Percentiles rank a stretch among this genome's conserved stretches.
Conservation (phyloP, 37 sponge, comb jelly and placozoan species). For the Spongia lamella region DNA sequence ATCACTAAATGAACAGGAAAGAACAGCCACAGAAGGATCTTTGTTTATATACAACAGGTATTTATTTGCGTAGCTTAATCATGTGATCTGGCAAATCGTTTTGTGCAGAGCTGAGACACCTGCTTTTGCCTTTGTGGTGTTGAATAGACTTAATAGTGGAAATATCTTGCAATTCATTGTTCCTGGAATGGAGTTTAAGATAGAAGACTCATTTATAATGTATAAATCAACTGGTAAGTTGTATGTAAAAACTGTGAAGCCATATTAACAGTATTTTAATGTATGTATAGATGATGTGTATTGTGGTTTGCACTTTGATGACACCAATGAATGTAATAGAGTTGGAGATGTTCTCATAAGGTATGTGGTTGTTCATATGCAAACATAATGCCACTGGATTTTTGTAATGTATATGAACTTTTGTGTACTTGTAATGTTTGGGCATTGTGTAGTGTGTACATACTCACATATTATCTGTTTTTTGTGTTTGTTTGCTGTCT, state of each 20-base stretch:
- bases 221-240: constrained; percentile 24
- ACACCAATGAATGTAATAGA: too few species aligned
- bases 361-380: not conserved
- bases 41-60: constrained; percentile 61
- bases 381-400: too few species aligned
- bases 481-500: too few species aligned
- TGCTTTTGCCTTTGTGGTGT: constrained; percentile 39
- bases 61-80: not conserved
- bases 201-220: constrained; percentile 50
- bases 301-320: too few species aligned
- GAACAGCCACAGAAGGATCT: constrained; percentile 63
- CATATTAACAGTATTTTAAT: too few species aligned
- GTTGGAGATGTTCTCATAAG: not conserved
- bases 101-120: constrained; percentile 16
- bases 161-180: constrained; percentile 25
- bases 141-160: constrained; percentile 62
- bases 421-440: constrained; percentile 3
- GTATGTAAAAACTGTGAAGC: too few species aligned
- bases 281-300: too few species aligned
- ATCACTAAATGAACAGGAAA: constrained; percentile 38
- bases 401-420: not conserved
- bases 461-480: constrained; percentile 8
- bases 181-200: constrained; percentile 34
- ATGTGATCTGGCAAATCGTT: not conserved
- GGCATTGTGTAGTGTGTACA: constrained; percentile 2